Base-by-base conservation (phyloP, 2,113 vertebrate species). In the Bufo gargarizans region DNA sequence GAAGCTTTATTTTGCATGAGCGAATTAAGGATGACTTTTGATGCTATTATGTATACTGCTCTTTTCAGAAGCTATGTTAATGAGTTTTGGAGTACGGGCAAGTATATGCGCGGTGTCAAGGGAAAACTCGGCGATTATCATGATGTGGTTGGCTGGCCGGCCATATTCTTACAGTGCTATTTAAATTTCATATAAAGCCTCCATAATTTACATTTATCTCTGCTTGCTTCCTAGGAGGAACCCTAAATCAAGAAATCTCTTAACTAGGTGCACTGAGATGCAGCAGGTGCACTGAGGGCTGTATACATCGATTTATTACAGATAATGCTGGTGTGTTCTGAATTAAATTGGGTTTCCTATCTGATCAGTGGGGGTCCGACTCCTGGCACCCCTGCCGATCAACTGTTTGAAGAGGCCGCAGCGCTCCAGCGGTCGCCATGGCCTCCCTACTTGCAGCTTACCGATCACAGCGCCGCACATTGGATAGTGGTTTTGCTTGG, bases 111-210 rank as follows among this genome's bases (percentile, higher is more conserved):
- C 53, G 8, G 55, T 74, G 53, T 85, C 83, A 58, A 6, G 83
- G 69, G 83, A 85, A 58, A 85, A 59, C 53, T 17, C 50, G 3
- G 69, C 83, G 45, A 47, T 85, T 76, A 85, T 85, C 83, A 20
- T 72, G 83, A 72, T 85, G 83, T 72, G 69, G 67, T 76, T 85
- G 83, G 83, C 83, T 85, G 33, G 67, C 83, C 83, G 76, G 83
- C 55, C 81, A 65, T 83, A 76, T 85, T 85, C 83, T n/a, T 85
- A 58, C 14, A 74, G 16, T 20, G 69, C 83, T 74, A 85, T 85
- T 85, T 76, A 56, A 12, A 56, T 59, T 72, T 85, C 53, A 59
- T 59, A 59, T 65, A 85, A 58, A 58, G 83, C 83, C 50, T 59
- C 33, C 55, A 85, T 55, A 59, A n/a, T 50, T 74, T 45, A 56